Evolutionary conservation across 30 jellyfish, hydroid and myxozoan species (phyloP), one percentile per base, ranked within the genome.

Genomic region (Cassiopea xamachana): DNA sequence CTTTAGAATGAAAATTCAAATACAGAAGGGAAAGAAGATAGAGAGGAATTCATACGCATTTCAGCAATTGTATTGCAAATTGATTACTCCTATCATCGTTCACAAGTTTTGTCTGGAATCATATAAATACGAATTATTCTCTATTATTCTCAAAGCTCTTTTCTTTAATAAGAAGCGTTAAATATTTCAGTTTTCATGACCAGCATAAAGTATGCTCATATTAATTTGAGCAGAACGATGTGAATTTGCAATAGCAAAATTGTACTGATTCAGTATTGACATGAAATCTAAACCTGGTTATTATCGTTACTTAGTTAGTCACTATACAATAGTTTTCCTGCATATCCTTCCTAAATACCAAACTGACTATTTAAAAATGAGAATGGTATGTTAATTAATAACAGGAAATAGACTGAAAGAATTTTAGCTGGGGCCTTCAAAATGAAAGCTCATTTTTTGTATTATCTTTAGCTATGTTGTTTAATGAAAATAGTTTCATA

Each of bases 1-100:
- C 39, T 27, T 0, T 27, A 27, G 39, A 27, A 27, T 27, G 39
- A 27, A 27, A 27, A 27, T 27, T 27, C 39, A 27, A 27, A 27
- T 27, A 27, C 39, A 27, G 39, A 27, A 27, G 39, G 39, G 39
- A 27, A 27, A 27, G 39, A 27, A 27, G 39, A 27, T 27, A 27
- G 39, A 27, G 39, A 5, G 45, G 78, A 7, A 69, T 69, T 17
- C 48, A 14, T 18, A 27, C 12, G 17, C 50, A 48, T 1, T 48
- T 49, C 55, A 19, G 90, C 90, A 82, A 82, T 82, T 71, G 17
- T 16, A 82, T 82, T 82, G 90, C 90, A n/a, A 55, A 15, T 19
- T 48, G 49, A 14, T 19, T 60, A 19, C 8, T 50, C 19, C 15
- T 27, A 5, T 5, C 74, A 27, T 7, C 27, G 15, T 64, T 9